Evolutionary conservation across 2,797 vertebrate species (phyloP), one percentile per base, ranked within the genome.

Genomic region (Adrianichthys oophorus): DNA sequence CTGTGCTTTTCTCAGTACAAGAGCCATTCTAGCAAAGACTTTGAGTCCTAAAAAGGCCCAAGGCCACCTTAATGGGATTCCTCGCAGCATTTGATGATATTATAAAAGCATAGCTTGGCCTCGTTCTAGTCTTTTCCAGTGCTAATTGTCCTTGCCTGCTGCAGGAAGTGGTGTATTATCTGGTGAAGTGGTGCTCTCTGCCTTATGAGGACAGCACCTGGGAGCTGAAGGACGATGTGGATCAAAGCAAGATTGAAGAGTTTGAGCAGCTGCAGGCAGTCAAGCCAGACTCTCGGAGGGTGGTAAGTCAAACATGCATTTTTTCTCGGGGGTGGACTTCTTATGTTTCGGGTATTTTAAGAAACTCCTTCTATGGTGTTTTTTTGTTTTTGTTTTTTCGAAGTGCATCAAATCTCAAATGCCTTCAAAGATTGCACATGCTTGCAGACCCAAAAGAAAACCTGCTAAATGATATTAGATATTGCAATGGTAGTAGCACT

Each of bases 151-250:
- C 57, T 91, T 84, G 79, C 63, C 72, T 90, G 76, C 86, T 90
- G 67, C 85, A 98, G 96, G 94, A 97, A 88, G 94, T 99, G 90
- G 94, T 98, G 89, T 99, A 99, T 91, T 99, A 98, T 84, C 92
- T 99, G 92, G 95, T 99, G 86, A 99, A 99, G 88, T 99, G 98
- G 98, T 97, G 97, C 86, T 99, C 98, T 1, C 90, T 99, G 87
- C 95, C 98, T 2, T 99, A 99, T 46, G 98, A 99, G 89, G 97
- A 99, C 88, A 99, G 97, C 91, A 99, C 98, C 45, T 99, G 98
- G 98, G 98, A 99, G 86, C 92, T 99, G 68, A 97, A 96, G 84
- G 97, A 97, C 76, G 98, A 99, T 41, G 97, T 99, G 51, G 98
- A 99, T 88, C 95, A 97, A 91, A 93, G 89, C 85, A 99, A 99